phyloP scores from a whole-genome alignment of 1,140 invertebrate species.

The Mizuhopecten yessoensis region DNA sequence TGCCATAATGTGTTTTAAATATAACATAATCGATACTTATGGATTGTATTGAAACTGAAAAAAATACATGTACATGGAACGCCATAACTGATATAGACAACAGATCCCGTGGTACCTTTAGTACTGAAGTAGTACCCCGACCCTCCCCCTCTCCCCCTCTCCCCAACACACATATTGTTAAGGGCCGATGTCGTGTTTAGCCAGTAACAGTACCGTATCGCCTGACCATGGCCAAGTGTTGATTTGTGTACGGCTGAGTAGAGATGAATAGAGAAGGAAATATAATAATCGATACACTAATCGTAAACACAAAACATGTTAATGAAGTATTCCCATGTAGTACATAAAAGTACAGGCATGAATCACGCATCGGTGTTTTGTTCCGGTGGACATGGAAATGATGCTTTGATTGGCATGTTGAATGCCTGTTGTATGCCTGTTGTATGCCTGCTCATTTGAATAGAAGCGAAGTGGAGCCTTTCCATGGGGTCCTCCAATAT shows the following conservation, averaged over 20 bases:
- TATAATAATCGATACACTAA: constrained; percentile 1
- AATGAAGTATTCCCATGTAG: neutral
- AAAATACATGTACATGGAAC: neutral
- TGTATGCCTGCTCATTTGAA: no score
- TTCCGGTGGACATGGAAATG: neutral
- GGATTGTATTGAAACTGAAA: neutral
- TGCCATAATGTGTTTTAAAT: neutral
- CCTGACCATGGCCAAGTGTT: neutral
- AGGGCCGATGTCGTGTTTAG: no score
- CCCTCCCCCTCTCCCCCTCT: no score
- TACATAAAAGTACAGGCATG: constrained; percentile 3
- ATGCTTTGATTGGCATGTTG: neutral
- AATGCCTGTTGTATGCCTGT: no score
- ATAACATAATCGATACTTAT: neutral
- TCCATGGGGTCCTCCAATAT: neutral
- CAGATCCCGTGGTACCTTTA: neutral
- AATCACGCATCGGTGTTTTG: neutral
- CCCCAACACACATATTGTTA: neutral
- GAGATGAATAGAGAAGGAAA: neutral
- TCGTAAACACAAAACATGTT: neutral
- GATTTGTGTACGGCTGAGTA: neutral
- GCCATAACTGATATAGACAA: neutral
- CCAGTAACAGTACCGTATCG: neutral
- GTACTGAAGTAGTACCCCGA: no score
- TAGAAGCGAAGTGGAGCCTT: constrained; percentile 23